phyloP scores from a whole-genome alignment of 2,113 vertebrate genomes.

The Sterrhoptilus dennistouni region DNA sequence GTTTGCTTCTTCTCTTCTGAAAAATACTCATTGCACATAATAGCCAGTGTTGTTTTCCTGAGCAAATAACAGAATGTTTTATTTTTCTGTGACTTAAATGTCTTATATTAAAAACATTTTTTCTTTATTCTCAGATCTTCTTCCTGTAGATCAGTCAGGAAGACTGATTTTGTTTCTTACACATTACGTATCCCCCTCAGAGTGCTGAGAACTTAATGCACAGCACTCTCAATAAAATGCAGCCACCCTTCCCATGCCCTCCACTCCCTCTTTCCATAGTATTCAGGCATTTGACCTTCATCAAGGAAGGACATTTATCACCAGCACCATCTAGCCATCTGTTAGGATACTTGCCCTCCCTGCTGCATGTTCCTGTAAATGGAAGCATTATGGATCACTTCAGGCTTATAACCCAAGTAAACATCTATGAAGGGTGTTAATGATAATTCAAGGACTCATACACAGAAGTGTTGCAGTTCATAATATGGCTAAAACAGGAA shows the following conservation, averaged over 20 bases:
- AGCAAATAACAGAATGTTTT: neutral
- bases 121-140: neutral
- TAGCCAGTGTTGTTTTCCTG: slow-evolving; percentile 17
- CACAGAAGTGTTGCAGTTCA: neutral
- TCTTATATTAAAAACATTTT: neutral
- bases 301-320: slow-evolving; percentile 45
- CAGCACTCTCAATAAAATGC: neutral
- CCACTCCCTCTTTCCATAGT: neutral
- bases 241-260: neutral
- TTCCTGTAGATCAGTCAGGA: neutral
- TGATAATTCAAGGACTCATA: slow-evolving; percentile 35
- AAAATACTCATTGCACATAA: neutral
- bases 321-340: slow-evolving; percentile 6
- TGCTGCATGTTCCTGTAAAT: slow-evolving; percentile 26
- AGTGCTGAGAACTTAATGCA: neutral
- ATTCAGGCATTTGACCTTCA: slow-evolving; percentile 52
- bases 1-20: slow-evolving; percentile 14
- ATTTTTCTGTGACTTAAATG: neutral
- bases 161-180: neutral
- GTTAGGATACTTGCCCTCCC: slow-evolving; percentile 26
- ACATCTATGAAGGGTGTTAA: slow-evolving; percentile 49
- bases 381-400: slow-evolving; percentile 50
- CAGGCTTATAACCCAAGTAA: slow-evolving; percentile 41
- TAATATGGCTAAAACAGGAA: neutral
- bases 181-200: neutral